Base-by-base conservation (phyloP, 2,797 vertebrate species). In the Acrossocheilus fasciatus region DNA sequence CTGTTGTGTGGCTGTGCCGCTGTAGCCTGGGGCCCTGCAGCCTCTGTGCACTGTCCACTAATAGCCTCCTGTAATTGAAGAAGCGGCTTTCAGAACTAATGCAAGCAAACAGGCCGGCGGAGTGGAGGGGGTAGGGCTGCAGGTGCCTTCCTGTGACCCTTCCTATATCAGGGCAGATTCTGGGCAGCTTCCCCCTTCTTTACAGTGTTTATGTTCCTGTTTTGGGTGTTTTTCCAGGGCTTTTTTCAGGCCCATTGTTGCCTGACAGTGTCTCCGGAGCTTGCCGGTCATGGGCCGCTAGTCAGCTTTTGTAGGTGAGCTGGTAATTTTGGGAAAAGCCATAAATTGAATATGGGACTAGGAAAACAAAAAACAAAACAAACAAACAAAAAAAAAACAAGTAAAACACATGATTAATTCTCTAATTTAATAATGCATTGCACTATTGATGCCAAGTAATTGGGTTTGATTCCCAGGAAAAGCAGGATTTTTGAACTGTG, bases 21-120 rank as follows among this genome's bases (percentile, higher is more conserved):
- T 85, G 86, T 94, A 78, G 93, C 95, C 95, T 69, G 88, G 4
- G 94, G 95, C 92, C 80, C 78, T 64, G 76, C 77, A 88, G 87
- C 84, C 70, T 77, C 82, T 87, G 64, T 85, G 93, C 91, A 90
- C 91, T 96, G 95, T 95, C 95, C 94, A 92, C 93, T 89, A 93
- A 93, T 90, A 87, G 90, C 87, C 90, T 89, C 91, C 91, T 94
- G 93, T 94, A 95, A 95, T 94, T 95, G 94, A 95, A 95, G 95
- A 95, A 94, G 93, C 94, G 92, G 92, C 93, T 94, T 91, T 90
- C 57, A 86, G 89, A 88, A 83, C 87, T 94, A 94, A 96, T 93
- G 93, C 93, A 92, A 89, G 91, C 91, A 90, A 90, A 91, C 87
- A 90, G 89, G 85, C 88, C 86, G 15, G 73, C 39, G 6, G 78